A percentile compares a stretch with the other conserved stretches of the same genome.
Conservation (phyloP, 2,113 vertebrate genomes). For the Cathartes aura region DNA sequence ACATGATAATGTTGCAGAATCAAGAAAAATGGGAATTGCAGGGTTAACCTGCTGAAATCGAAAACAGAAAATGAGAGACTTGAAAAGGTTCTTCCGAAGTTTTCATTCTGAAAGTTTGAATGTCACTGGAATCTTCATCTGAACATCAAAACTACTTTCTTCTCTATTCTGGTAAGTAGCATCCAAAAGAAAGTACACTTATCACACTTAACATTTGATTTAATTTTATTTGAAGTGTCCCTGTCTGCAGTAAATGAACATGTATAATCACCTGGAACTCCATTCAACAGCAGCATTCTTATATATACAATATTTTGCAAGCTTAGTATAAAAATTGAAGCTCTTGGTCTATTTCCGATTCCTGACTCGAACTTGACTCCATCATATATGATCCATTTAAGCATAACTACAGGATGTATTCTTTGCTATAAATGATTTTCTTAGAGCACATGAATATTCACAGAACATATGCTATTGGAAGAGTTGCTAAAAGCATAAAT, state of each 20-base stretch:
- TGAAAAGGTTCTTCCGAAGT: not conserved
- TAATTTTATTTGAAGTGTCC: not conserved
- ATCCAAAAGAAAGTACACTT: not conserved
- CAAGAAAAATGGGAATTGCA: not conserved
- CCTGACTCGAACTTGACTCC: not conserved
- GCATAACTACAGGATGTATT: not conserved
- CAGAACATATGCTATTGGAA: not conserved
- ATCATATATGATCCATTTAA: not conserved
- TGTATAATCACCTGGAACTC: not conserved
- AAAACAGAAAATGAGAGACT: not conserved
- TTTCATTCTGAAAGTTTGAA: not conserved
- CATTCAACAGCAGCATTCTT: not conserved
- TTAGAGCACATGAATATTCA: conserved; percentile 36
- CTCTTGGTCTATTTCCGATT: not conserved
- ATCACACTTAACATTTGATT: not conserved
- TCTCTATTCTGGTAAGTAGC: not conserved
- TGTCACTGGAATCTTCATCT: not conserved
- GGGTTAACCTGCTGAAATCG: not conserved
- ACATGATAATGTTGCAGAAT: not conserved
- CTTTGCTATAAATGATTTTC: not conserved
- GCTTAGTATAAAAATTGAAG: not conserved
- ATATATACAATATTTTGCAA: not conserved
- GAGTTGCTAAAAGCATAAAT: not conserved
- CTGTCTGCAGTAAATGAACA: not conserved
- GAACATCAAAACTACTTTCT: not conserved